phyloP scores from a whole-genome alignment of 2,888 invertebrate species.

The Leptogaster cylindrica region DNA sequence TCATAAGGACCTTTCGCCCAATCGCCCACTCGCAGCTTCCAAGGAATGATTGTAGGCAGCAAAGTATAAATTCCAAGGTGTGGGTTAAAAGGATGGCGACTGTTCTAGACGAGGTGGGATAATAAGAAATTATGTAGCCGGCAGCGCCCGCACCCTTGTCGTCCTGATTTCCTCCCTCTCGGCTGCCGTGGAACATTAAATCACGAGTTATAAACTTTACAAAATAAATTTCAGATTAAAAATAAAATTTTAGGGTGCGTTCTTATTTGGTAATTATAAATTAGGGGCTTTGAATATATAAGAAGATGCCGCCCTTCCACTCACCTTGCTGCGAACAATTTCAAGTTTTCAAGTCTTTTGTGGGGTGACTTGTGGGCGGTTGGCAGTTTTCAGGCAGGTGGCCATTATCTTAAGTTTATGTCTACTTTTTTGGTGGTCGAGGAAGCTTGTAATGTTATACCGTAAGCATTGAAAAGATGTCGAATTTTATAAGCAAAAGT shows the following conservation, averaged over 20 bases:
- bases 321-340: not conserved
- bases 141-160: not conserved
- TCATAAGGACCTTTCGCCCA: not conserved
- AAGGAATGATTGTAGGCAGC: no score
- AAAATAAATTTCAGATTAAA: constrained; percentile 46
- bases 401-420: no score
- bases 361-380: no score
- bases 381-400: no score
- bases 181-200: constrained; percentile 34
- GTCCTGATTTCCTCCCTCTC: not conserved
- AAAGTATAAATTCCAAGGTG: no score
- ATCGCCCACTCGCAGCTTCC: not conserved
- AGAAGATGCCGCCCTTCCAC: constrained; percentile 2
- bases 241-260: constrained; percentile 43
- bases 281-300: constrained; percentile 42
- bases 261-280: constrained; percentile 44
- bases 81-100: constrained; percentile 25
- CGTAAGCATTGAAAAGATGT: no score
- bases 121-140: constrained; percentile 45
- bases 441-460: no score
- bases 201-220: constrained; percentile 46
- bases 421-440: no score
- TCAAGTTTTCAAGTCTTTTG: no score
- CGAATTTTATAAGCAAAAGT: no score
- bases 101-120: constrained; percentile 35